Evolutionary conservation across 2,888 invertebrate species (phyloP).

Genomic region (Epicampocera succincta): DNA sequence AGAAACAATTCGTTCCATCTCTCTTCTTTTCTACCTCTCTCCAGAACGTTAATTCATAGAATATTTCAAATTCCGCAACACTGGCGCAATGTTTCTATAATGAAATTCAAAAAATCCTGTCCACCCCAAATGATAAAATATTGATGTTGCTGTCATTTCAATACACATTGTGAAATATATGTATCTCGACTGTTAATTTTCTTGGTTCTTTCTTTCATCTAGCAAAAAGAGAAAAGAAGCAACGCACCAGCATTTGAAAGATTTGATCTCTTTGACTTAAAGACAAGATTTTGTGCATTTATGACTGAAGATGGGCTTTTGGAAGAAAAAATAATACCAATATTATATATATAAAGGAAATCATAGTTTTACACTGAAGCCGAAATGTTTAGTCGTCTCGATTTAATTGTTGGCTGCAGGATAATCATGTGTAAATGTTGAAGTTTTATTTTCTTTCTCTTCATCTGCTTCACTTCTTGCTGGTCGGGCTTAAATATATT

Average conservation of each 20-base stretch:
- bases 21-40: too few relatives aligned
- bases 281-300: slow-evolving; percentile 66
- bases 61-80: too few relatives aligned
- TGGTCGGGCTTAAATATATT: slow-evolving; percentile 12
- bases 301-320: slow-evolving; percentile 34
- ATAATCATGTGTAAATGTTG: slow-evolving; percentile 62
- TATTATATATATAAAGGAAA: too few relatives aligned
- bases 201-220: neutral
- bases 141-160: slow-evolving; percentile 67
- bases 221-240: slow-evolving; percentile 12
- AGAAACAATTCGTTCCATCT: too few relatives aligned
- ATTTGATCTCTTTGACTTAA: slow-evolving; percentile 65
- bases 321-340: slow-evolving; percentile 4
- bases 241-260: slow-evolving; percentile 45
- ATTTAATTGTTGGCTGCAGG: slow-evolving; percentile 67
- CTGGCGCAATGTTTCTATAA: slow-evolving; percentile 9
- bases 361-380: slow-evolving; percentile 63
- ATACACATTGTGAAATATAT: slow-evolving; percentile 61
- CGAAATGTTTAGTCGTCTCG: slow-evolving; percentile 56
- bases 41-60: too few relatives aligned
- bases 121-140: slow-evolving; percentile 67
- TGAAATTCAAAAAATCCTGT: slow-evolving; percentile 67
- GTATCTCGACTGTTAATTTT: slow-evolving; percentile 48
- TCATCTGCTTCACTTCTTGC: neutral
- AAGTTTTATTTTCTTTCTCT: neutral